Percentiles rank a stretch among this genome's conserved stretches.
These are phyloP conservation scores for Dysdera silvatica DNA, from an alignment of 1,140 invertebrate genomes.

Conservation along the genomic window DNA sequence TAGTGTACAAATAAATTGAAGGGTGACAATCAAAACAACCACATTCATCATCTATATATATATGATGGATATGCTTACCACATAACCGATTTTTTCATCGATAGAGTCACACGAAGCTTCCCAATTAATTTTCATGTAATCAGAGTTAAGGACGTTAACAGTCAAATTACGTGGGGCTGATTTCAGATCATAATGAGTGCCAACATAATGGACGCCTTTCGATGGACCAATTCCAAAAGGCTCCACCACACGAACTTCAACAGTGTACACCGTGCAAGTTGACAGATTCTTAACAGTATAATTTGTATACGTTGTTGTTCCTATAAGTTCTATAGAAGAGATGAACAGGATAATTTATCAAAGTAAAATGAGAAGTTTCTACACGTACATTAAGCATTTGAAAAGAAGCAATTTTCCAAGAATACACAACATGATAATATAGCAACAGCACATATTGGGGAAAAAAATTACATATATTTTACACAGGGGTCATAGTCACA, in stretches of 20 bases:
- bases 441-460: not conserved
- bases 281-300: constrained; percentile 54
- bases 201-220: constrained; percentile 47
- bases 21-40: no score
- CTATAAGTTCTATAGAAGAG: constrained; percentile 10
- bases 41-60: no score
- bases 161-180: constrained; percentile 33
- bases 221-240: constrained; percentile 58
- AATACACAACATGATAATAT: not conserved
- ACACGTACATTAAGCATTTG: not conserved
- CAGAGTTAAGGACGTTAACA: not conserved
- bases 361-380: not conserved
- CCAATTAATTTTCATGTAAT: constrained; percentile 17
- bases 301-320: constrained; percentile 51
- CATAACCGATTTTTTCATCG: constrained; percentile 24
- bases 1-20: no score
- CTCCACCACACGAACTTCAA: constrained; percentile 59
- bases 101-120: constrained; percentile 28
- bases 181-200: constrained; percentile 53
- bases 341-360: not conserved
- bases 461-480: not conserved
- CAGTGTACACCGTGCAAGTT: constrained; percentile 63
- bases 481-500: no score
- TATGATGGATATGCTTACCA: no score
- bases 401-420: not conserved